These are phyloP conservation scores for Spheniscus humboldti DNA, from an alignment of 2,797 vertebrate genomes.

Conservation along the genomic window DNA sequence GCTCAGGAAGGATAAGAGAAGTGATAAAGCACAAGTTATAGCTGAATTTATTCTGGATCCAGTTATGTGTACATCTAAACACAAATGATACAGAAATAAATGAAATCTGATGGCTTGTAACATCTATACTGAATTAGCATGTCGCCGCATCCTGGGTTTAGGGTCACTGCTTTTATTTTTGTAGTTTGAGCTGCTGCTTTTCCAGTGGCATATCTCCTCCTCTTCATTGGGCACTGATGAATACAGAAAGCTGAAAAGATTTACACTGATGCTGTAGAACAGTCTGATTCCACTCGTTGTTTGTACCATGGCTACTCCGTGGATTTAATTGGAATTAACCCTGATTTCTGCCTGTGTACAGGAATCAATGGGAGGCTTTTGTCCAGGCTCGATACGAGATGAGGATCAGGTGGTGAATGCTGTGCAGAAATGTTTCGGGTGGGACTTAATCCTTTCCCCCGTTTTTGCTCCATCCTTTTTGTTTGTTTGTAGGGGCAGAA, in stretches of 20 bases:
- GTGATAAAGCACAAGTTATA: background rate
- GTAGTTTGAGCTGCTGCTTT: background rate
- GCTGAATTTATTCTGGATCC: background rate
- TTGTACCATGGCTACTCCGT: background rate
- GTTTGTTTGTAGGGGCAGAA: background rate
- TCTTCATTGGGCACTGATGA: background rate
- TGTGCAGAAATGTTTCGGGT: background rate
- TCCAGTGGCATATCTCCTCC: background rate
- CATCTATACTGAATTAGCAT: background rate
- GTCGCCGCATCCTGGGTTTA: background rate
- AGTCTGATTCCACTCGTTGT: background rate
- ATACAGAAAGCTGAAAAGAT: background rate
- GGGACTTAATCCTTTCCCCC: background rate
- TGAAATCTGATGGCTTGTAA: background rate
- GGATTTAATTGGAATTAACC: slow-evolving; percentile 34
- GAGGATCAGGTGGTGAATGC: background rate
- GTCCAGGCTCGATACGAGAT: background rate
- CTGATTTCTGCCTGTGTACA: background rate
- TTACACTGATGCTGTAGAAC: background rate
- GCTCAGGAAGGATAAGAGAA: background rate
- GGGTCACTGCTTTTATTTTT: background rate
- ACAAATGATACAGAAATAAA: background rate
- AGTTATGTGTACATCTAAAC: background rate
- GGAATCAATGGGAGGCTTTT: background rate
- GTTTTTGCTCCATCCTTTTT: background rate